These are phyloP conservation scores for Euleptes europaea DNA, from an alignment of 2,113 vertebrate genomes.

Conservation along the genomic window DNA sequence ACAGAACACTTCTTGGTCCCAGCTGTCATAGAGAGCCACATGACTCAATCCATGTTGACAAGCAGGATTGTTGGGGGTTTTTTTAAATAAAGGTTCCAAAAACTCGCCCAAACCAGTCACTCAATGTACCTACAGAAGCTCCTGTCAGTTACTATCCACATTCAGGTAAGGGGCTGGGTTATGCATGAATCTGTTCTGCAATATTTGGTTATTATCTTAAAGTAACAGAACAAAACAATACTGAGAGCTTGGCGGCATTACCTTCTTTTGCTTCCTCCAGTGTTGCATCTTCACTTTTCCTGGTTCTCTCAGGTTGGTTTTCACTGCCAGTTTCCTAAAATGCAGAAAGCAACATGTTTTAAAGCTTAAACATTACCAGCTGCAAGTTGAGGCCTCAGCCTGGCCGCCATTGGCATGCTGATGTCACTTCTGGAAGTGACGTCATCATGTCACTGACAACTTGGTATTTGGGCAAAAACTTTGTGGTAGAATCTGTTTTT, in stretches of 20 bases:
- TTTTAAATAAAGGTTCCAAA: too few relatives aligned
- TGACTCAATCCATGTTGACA: too few relatives aligned
- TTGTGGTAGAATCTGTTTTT: too few relatives aligned
- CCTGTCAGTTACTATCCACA: accelerated
- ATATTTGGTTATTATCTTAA: not conserved
- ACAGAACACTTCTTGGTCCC: too few relatives aligned
- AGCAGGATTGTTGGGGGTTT: too few relatives aligned
- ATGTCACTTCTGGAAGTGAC: too few relatives aligned
- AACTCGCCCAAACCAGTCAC: too few relatives aligned
- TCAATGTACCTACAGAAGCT: not conserved
- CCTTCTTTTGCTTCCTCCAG: conserved; percentile 75
- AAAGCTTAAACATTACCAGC: not conserved
- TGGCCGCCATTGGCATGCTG: too few relatives aligned
- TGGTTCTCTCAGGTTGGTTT: conserved; percentile 66
- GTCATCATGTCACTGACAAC: too few relatives aligned
- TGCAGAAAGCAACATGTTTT: conserved; percentile 45
- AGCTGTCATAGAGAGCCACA: not conserved
- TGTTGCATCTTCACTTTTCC: conserved; percentile 71
- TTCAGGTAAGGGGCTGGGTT: not conserved
- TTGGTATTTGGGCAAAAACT: too few relatives aligned
- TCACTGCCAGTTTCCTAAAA: conserved; percentile 73
- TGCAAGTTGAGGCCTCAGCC: too few relatives aligned
- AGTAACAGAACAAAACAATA: conserved; percentile 21
- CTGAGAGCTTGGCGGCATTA: conserved; percentile 61
- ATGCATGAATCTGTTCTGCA: not conserved